Conservation (phyloP, 2,888 invertebrate genomes). For the Synanthedon vespiformis region DNA sequence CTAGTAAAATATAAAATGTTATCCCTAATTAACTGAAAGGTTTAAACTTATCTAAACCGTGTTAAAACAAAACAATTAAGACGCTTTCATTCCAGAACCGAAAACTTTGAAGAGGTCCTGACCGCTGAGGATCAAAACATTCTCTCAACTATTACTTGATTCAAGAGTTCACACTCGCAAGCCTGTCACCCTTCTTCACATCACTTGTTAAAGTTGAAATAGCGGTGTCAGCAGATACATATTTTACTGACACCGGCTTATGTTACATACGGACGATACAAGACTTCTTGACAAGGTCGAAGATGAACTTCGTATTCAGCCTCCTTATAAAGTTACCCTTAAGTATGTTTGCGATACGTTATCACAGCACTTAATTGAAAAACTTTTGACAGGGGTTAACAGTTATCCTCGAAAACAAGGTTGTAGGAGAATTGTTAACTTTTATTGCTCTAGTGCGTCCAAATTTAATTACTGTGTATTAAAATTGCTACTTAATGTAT, state of each 20-base stretch:
- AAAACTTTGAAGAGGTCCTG: not conserved
- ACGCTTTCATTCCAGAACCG: not conserved
- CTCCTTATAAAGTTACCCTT: slow-evolving; percentile 5
- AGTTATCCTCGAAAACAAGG: slow-evolving; percentile 18
- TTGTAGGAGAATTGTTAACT: slow-evolving; percentile 11
- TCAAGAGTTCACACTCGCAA: not conserved
- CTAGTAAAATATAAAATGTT: too few relatives aligned
- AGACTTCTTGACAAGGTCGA: not conserved
- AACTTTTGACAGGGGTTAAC: slow-evolving; percentile 57
- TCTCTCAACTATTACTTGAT: not conserved
- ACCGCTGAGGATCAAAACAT: not conserved
- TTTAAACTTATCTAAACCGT: too few relatives aligned
- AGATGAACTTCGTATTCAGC: not conserved
- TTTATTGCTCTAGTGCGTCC: slow-evolving; percentile 7
- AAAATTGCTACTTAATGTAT: not conserved
- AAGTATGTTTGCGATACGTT: slow-evolving; percentile 46
- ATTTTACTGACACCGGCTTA: not conserved
- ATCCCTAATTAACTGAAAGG: too few relatives aligned
- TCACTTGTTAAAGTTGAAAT: slow-evolving; percentile 1
- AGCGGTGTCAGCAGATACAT: slow-evolving; percentile 1
- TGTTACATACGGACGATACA: not conserved
- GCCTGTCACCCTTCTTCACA: not conserved
- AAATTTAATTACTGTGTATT: not conserved
- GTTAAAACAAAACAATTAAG: too few relatives aligned
- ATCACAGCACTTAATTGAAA: slow-evolving; percentile 58